Conservation (phyloP, 2,113 vertebrate genomes). For the Pterophyllum scalare region DNA sequence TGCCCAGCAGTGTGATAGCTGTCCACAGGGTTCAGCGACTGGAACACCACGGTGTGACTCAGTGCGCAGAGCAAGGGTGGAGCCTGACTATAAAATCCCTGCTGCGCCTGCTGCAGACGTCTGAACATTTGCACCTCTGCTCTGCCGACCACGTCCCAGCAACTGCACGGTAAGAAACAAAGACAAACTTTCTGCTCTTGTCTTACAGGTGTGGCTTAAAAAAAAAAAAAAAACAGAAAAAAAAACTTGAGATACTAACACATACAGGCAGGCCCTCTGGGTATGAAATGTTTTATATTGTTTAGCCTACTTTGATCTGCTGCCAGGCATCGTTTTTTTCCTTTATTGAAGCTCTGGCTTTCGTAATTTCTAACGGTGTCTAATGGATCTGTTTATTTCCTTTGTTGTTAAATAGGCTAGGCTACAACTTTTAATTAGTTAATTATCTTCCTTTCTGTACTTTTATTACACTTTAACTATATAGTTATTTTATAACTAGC, state of each 20-base stretch:
- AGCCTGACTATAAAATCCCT: slow-evolving; percentile 64
- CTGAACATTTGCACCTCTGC: slow-evolving; percentile 34
- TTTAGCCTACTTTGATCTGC: not conserved
- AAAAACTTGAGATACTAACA: not conserved
- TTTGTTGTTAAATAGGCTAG: not conserved
- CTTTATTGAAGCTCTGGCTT: not conserved
- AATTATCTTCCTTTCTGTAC: not conserved
- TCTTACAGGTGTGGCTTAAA: not conserved
- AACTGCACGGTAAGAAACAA: slow-evolving; percentile 64
- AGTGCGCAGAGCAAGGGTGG: slow-evolving; percentile 54
- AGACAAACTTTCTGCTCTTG: not conserved
- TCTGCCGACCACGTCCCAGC: not conserved
- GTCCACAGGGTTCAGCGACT: not conserved
- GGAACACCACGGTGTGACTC: slow-evolving; percentile 23
- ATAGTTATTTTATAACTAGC: not conserved
- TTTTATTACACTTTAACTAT: not conserved
- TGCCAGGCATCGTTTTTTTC: not conserved
- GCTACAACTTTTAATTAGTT: not conserved
- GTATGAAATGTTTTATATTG: not conserved
- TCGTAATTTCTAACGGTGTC: not conserved
- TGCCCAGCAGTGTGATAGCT: not conserved
- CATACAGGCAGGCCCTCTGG: not conserved
- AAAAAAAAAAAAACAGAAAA: not conserved
- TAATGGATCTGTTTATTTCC: not conserved
- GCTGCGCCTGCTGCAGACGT: slow-evolving; percentile 10